These are phyloP conservation scores for Brachionus calyciflorus DNA, from an alignment of 1,140 invertebrate genomes.

Conservation along the genomic window DNA sequence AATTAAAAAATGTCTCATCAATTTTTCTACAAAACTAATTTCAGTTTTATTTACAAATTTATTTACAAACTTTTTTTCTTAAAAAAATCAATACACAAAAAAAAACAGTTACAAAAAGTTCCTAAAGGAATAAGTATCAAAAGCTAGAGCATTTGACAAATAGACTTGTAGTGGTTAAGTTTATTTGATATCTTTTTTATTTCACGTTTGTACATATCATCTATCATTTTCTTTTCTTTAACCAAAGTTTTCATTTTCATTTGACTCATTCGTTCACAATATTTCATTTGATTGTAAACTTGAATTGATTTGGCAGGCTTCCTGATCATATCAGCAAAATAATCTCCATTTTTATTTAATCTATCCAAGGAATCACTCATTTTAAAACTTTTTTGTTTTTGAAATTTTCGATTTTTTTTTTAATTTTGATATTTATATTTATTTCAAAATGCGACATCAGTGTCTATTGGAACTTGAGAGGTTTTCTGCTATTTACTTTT, in stretches of 20 bases:
- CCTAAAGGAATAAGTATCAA: too few relatives aligned
- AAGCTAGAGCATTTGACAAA: too few relatives aligned
- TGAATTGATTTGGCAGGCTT: not conserved
- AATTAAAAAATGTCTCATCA: too few relatives aligned
- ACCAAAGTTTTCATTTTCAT: not conserved
- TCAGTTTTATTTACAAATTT: too few relatives aligned
- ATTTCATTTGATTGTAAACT: not conserved
- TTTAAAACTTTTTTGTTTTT: not conserved
- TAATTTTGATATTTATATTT: not conserved
- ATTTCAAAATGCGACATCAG: too few relatives aligned
- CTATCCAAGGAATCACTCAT: not conserved
- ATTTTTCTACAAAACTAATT: too few relatives aligned
- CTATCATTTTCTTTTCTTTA: not conserved
- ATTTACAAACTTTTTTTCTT: too few relatives aligned
- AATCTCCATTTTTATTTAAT: not conserved
- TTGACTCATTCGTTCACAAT: not conserved
- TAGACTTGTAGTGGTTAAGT: not conserved
- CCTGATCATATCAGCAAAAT: conserved; percentile 5
- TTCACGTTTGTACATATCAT: not conserved
- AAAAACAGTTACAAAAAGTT: too few relatives aligned
- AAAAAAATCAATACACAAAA: too few relatives aligned
- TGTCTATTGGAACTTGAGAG: too few relatives aligned
- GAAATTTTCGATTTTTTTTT: not conserved
- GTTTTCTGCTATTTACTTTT: too few relatives aligned
- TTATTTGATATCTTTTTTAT: not conserved